phyloP scores from a whole-genome alignment of 1,140 invertebrate species.

The Bradynema listronoti region DNA sequence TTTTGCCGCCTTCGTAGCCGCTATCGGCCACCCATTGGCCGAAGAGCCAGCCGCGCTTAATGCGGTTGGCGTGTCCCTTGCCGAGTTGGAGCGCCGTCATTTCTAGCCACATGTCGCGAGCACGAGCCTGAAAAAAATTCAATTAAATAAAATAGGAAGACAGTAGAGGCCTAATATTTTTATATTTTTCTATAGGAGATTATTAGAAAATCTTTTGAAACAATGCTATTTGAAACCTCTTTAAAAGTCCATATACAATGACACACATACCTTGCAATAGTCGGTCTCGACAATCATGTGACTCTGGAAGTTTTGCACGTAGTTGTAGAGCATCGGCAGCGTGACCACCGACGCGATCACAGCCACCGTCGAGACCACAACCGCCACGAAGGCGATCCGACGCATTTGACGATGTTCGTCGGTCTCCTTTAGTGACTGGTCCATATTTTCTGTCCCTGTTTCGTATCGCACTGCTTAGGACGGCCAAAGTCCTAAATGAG shows the following conservation, averaged over 20 bases:
- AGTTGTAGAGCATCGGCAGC: constrained; percentile 58
- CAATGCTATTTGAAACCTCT: background rate
- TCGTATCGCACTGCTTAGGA: constrained; percentile 4
- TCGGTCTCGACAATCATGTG: constrained; percentile 58
- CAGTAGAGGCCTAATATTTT: no score
- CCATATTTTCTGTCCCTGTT: no score
- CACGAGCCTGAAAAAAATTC: constrained; percentile 40
- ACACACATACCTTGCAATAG: constrained; percentile 51
- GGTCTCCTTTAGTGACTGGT: constrained; percentile 39
- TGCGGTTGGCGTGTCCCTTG: constrained; percentile 53
- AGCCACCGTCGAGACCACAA: constrained; percentile 57
- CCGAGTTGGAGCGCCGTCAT: constrained; percentile 58
- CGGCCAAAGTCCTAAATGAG: no score
- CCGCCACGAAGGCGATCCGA: constrained; percentile 56
- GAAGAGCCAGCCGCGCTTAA: constrained; percentile 57
- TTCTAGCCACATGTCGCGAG: constrained; percentile 57
- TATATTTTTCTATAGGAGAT: no score
- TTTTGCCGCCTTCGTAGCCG: constrained; percentile 41
- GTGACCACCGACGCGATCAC: constrained; percentile 57
- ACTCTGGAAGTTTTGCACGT: constrained; percentile 57
- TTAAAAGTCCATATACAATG: background rate
- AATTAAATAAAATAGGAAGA: background rate
- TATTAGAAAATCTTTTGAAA: background rate
- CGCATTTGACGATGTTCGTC: constrained; percentile 57
- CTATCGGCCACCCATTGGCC: constrained; percentile 57